Base-by-base conservation (phyloP, 2,888 invertebrate species). In the Zygothrica quintamaculata region DNA sequence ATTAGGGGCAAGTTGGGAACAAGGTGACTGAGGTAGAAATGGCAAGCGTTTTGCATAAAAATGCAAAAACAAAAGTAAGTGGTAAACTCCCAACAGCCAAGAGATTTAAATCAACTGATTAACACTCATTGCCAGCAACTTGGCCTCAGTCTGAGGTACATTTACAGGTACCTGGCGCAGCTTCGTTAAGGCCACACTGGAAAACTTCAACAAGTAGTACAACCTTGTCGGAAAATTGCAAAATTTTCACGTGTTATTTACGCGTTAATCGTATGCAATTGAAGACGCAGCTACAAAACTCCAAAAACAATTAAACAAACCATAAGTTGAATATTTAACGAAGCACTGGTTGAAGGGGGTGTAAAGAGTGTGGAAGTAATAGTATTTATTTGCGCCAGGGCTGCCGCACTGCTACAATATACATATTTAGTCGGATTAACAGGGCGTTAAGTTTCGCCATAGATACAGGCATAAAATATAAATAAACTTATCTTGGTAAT, bases 401-500 rank as follows among this genome's bases (percentile, higher is more conserved):
- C 53, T 78, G 65, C 74, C 62, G 66, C 68, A 22, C 61, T 48
- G 46, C 46, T 15, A 74, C 71, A 70, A n/a, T n/a, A n/a, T n/a
- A n/a, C 71, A 57, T 70, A 77, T 81, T 88, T 81, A 88, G 77
- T 64, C 48, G 65, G 73, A 61, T 87, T 82, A 86, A 88, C 88
- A 84, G 88, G 77, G 87, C 86, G 87, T 87, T 79, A 84, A 84
- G 82, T 79, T 84, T 70, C 85, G 69, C 65, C 84, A 82, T 52
- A 52, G 62, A 66, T 70, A 59, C 46, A 64, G 42, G 18, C 43
- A 69, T 81, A 58, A 86, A 68, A 34, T 55, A 46, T 26, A 60
- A 51, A 66, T 51, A 56, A 53, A 55, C 53, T 53, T 53, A 72
- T 58, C 57, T 74, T 57, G 57, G 74, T 48, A 56, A 64, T 58